Evolutionary conservation across 2,113 vertebrate genomes (phyloP), one percentile per base, ranked within the genome.

Genomic region (Hemiprocne comata): DNA sequence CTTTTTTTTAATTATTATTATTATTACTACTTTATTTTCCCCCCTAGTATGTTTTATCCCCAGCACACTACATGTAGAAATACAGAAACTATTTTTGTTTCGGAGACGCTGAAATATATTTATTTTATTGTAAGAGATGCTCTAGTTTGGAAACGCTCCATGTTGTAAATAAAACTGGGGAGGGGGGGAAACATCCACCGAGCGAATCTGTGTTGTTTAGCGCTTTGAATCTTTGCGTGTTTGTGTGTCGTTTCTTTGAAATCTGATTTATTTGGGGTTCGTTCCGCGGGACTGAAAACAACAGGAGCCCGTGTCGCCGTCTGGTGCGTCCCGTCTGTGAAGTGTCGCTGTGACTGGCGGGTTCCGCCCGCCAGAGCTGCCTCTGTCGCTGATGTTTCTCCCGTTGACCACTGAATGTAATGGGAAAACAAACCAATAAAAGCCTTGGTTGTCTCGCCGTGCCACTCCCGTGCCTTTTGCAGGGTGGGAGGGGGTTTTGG

Each of bases 41-140:
- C 31, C 31, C 31, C 55, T 57, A 20, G 11, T 57, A 33, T 31
- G 9, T 33, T 33, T 28, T 8, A n/a, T 31, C 50, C 36, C 34
- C 51, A 12, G 40, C 53, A 26, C 3, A 20, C 51, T 84, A 42
- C 57, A 34, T 58, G 53, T 90, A 87, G 85, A 92, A 95, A 96
- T n/a, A 87, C 18, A 92, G 65, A 65, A 65, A 62, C 67, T 73
- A 85, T 87, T 90, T 96, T 93, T 91, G 73, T 60, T 92, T 40
- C 11, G 51, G 64, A 74, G 65, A 80, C 70, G 89, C 38, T 57
- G 74, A 87, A 90, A 93, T 90, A 46, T 40, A 40, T 95, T 81
- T 96, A 81, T 95, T 91, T 95, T 90, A 53, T 93, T 87, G 84
- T 84, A 84, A 87, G 64, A 86, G 87, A 84, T 31, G 53, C 28